Base-by-base conservation (phyloP, 92 coral and sea anemone genomes). In the Zoanthus sansibaricus region DNA sequence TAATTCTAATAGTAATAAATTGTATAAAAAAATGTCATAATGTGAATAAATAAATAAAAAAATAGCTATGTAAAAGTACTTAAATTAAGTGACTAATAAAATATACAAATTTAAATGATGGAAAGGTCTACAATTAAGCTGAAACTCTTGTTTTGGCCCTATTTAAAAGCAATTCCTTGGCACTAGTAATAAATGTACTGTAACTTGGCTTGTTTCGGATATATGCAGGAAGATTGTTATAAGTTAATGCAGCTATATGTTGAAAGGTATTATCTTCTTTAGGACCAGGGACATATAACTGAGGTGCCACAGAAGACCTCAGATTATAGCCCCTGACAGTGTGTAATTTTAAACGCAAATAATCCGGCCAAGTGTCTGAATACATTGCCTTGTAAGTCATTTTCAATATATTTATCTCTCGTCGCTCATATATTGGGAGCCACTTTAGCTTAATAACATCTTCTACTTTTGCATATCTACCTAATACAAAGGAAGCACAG, bases 281-380 rank as follows among this genome's bases (percentile, higher is more conserved):
- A 62, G 70, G 70, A 62, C 70, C 70, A 62, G 70, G 70, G 70
- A 62, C 70, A 62, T 62, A 62, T 62, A 62, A 62, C 70, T 62
- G 70, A 62, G 70, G 70, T 62, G 89, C 83, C 13, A 30, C 76
- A 18, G 83, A 76, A 12, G 83, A 86, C 77, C 89, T 76, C 77
- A 86, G 32, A 7, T 45, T 86, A 72, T 84, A 72, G 59, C 78
- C 88, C 59, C 55, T 84, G 48, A 84, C 88, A 5, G 30, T 8
- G 25, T 76, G 89, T 1, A 86, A 30, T 71, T 33, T 75, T 8
- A 75, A 21, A 44, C 76, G 75, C 18, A 75, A 73, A 76, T 75
- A 75, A 14, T 86, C 83, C 68, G 83, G 89, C 76, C 76, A 86
- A 9, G 17, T 76, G 13, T 86, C 37, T 15, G 51, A 66, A 16